phyloP scores from a whole-genome alignment of 2,797 vertebrate genomes.

The Podarcis lilfordi region DNA sequence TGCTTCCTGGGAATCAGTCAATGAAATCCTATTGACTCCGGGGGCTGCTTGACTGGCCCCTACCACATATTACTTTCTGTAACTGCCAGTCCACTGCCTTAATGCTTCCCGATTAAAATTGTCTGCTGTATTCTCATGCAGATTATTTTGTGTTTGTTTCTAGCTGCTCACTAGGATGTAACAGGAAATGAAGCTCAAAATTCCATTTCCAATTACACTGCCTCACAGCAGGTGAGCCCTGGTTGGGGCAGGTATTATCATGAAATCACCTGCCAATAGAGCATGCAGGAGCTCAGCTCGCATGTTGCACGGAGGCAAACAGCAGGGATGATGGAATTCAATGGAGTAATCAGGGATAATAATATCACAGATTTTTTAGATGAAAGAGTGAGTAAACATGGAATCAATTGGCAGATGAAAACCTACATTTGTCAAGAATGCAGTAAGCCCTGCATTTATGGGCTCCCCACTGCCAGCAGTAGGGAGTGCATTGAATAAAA shows the following conservation, averaged over 20 bases:
- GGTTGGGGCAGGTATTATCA: conserved; percentile 38
- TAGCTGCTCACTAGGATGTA: neutral
- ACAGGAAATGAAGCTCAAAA: neutral
- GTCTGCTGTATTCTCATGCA: neutral
- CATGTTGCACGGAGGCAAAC: neutral
- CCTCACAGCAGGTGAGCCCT: conserved; percentile 40
- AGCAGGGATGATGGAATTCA: conserved; percentile 45
- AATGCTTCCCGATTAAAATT: conserved; percentile 25
- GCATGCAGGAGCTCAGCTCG: neutral
- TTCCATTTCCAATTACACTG: rapidly evolving
- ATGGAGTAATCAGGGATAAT: conserved; percentile 21
- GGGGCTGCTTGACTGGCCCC: neutral
- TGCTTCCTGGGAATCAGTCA: neutral
- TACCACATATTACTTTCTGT: neutral
- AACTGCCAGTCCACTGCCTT: neutral
- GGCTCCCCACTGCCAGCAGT: neutral
- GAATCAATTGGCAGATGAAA: neutral
- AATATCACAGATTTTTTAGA: conserved; percentile 43
- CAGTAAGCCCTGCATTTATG: conserved; percentile 28
- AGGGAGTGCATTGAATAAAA: neutral
- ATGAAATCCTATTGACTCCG: conserved; percentile 30
- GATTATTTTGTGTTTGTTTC: conserved; percentile 25
- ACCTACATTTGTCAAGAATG: conserved; percentile 50
- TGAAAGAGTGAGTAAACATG: neutral
- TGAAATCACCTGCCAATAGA: conserved; percentile 26